phyloP scores from a whole-genome alignment of 2,113 vertebrate genomes.

The Garra rufa region DNA sequence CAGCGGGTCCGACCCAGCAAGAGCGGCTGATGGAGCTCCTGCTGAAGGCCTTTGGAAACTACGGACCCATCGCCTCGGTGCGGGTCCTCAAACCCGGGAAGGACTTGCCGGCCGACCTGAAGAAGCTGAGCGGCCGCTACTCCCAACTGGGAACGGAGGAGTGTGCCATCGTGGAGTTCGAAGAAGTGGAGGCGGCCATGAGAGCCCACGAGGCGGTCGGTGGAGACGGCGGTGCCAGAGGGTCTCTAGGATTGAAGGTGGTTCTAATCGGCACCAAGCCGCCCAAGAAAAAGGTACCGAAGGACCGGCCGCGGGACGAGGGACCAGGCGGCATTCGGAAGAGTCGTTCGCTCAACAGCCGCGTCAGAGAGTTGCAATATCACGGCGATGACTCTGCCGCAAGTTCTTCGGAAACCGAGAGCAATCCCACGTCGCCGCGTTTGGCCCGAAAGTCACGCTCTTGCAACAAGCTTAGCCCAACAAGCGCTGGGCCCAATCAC shows the following conservation, averaged over 20 bases:
- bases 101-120: slow-evolving; percentile 90
- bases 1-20: slow-evolving; percentile 80
- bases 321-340: slow-evolving; percentile 72
- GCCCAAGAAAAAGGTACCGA: slow-evolving; percentile 91
- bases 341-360: slow-evolving; percentile 86
- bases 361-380: slow-evolving; percentile 92
- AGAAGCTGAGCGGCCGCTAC: slow-evolving; percentile 87
- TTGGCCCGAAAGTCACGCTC: slow-evolving; percentile 78
- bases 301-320: slow-evolving; percentile 82
- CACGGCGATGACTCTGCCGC: slow-evolving; percentile 90
- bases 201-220: slow-evolving; percentile 86
- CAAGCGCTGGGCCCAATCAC: slow-evolving; percentile 79
- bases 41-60: slow-evolving; percentile 89
- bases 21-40: slow-evolving; percentile 94
- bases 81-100: slow-evolving; percentile 90
- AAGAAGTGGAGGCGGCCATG: slow-evolving; percentile 92
- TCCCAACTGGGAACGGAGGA: slow-evolving; percentile 86
- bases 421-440: slow-evolving; percentile 87
- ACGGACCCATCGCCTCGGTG: slow-evolving; percentile 88
- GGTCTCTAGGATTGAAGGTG: slow-evolving; percentile 80
- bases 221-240: slow-evolving; percentile 70
- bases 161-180: slow-evolving; percentile 94
- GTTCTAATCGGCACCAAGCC: slow-evolving; percentile 92
- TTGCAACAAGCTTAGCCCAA: slow-evolving; percentile 83
- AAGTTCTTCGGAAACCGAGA: slow-evolving; percentile 94